Percentiles rank a stretch among this genome's conserved stretches.
Conservation (phyloP, 2,113 vertebrate genomes). For the Epinephelus fuscoguttatus region DNA sequence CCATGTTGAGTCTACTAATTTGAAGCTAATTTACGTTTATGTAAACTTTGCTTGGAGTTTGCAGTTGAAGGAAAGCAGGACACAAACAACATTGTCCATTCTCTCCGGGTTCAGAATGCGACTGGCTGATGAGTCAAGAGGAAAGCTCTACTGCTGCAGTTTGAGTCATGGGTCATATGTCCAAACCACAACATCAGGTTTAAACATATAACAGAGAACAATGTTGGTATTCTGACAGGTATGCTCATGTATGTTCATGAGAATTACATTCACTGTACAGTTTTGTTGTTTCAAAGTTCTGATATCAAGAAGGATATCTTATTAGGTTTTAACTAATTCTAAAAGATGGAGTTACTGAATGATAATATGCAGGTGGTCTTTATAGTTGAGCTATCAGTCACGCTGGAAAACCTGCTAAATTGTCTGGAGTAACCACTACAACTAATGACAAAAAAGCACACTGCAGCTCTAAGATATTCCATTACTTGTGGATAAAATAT, state of each 20-base stretch:
- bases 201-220: background rate
- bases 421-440: background rate
- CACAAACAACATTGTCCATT: background rate
- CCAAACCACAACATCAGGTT: background rate
- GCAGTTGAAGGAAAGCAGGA: background rate
- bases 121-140: background rate
- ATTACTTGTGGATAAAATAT: conserved; percentile 19
- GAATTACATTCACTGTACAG: background rate
- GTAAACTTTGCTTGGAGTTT: conserved; percentile 12
- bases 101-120: background rate
- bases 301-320: background rate
- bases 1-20: conserved; percentile 13
- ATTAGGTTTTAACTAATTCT: background rate
- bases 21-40: conserved; percentile 15
- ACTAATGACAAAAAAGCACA: background rate
- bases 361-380: conserved; percentile 7
- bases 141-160: background rate
- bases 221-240: background rate
- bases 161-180: conserved; percentile 6
- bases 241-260: background rate
- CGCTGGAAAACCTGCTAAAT: background rate
- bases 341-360: background rate
- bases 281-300: background rate
- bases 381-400: background rate
- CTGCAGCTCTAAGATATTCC: background rate